phyloP scores from a whole-genome alignment of 2,113 vertebrate species.

The Suricata suricatta region DNA sequence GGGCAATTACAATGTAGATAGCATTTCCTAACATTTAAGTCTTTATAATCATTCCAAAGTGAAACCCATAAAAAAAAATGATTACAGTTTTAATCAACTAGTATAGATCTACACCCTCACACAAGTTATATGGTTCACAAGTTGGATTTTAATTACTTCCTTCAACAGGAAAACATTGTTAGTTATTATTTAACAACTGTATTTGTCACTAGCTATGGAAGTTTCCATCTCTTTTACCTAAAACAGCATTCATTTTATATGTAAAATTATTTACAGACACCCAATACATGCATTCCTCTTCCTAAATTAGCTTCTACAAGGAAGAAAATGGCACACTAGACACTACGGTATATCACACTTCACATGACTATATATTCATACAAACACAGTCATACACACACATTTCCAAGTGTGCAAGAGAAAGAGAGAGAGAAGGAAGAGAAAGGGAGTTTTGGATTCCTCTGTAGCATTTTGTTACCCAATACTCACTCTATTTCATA shows the following conservation, averaged over 20 bases:
- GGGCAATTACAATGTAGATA: background rate
- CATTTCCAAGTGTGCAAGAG: background rate
- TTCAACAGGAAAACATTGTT: constrained; percentile 38
- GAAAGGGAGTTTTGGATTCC: background rate
- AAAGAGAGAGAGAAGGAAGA: background rate
- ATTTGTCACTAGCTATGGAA: background rate
- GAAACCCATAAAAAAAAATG: background rate
- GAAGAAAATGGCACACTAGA: background rate
- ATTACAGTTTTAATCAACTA: background rate
- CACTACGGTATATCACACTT: rapidly evolving
- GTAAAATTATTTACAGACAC: background rate
- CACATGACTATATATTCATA: background rate
- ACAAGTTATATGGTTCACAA: constrained; percentile 26
- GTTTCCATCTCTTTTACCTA: background rate
- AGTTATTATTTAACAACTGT: constrained; percentile 28
- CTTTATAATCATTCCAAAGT: constrained; percentile 28
- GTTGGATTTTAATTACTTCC: constrained; percentile 42
- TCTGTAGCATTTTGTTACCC: background rate
- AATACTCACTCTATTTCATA: background rate
- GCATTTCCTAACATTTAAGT: background rate
- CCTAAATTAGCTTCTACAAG: background rate
- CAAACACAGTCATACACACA: background rate
- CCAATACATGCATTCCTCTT: background rate
- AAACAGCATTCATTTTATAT: background rate
- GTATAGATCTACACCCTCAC: background rate